phyloP scores from a whole-genome alignment of 2,888 invertebrate species.

The Thumatha senex region DNA sequence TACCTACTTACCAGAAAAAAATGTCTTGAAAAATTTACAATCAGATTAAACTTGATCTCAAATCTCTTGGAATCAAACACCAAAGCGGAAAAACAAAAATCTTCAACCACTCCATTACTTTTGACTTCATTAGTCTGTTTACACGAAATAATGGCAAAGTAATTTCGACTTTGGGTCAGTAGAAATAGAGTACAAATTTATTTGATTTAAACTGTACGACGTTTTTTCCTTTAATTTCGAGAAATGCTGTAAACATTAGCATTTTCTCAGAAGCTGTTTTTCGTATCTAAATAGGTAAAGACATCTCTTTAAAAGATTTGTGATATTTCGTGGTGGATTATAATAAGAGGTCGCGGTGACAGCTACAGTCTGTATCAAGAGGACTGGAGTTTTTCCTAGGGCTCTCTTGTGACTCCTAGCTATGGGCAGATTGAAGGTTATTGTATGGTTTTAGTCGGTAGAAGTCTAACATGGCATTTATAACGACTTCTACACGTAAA shows the following conservation, averaged over 20 bases:
- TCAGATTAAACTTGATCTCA: conserved; percentile 51
- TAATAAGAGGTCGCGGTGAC: too few relatives aligned
- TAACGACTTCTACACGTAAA: too few relatives aligned
- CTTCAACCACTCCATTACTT: conserved; percentile 59
- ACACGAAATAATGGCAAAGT: conserved; percentile 5
- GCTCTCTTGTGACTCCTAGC: too few relatives aligned
- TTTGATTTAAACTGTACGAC: conserved; percentile 10
- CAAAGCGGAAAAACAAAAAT: conserved; percentile 54
- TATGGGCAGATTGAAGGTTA: too few relatives aligned
- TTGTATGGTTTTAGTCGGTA: too few relatives aligned
- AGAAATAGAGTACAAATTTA: conserved; percentile 14
- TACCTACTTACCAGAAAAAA: not conserved
- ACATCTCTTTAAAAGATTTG: conserved; percentile 48
- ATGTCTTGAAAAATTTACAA: conserved; percentile 24
- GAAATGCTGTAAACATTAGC: conserved; percentile 58
- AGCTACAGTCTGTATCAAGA: too few relatives aligned
- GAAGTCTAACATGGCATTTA: too few relatives aligned
- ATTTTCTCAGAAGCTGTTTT: conserved; percentile 66
- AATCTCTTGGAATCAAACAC: conserved; percentile 58
- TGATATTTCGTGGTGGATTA: conserved; percentile 24
- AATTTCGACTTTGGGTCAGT: conserved; percentile 6
- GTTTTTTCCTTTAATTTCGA: conserved; percentile 55
- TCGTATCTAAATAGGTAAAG: conserved; percentile 64
- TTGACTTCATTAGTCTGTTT: conserved; percentile 51
- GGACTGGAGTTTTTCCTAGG: too few relatives aligned